Base-by-base conservation (phyloP, 2,113 vertebrate species). In the Pteropus alecto region DNA sequence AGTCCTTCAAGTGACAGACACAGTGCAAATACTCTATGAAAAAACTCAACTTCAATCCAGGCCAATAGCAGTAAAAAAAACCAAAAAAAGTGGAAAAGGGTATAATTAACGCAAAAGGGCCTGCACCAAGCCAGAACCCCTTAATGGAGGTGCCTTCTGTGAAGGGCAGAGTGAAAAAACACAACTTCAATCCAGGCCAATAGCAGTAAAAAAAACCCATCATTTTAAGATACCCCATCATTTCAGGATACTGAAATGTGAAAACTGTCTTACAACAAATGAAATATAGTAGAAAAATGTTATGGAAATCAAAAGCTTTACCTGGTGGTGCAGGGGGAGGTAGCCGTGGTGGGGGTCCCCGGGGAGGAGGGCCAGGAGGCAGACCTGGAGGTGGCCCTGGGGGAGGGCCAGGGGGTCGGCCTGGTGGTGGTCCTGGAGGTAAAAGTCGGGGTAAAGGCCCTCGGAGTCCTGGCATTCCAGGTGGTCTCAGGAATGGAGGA, bases 301-400 rank as follows among this genome's bases (percentile, higher is more conserved):
- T 65, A 38, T 0, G 46, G 35, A 89, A 95, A 88, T 14, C 35
- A 51, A 94, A 79, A 7, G 35, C 3, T 84, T 96, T 97, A 99
- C 99, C 99, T 99, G 99, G 99, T 84, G 99, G 99, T 56, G 99
- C 99, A 51, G 99, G 99, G 63, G 99, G 99, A 46, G 99, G 99
- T 41, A 99, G 98, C 73, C 99, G 98, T 96, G 99, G 99, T 83
- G 99, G 99, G 0, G 99, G 99, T 38, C 99, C 99, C 86, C 99
- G 98, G n/a, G 99, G 99, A 94, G 99, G 99, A 41, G 99, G 99
- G 38, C 99, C 99, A 24, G 99, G 99, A 19, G 99, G 99, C 21
- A 99, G 98, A 87, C 99, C 99, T 41, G 99, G 99, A 48, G 99
- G 99, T 0, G 99, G 99, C 0, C 99, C 99, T 2, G 99, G 99